Evolutionary conservation across 1,140 invertebrate species (phyloP).

Genomic region (Artemia franciscana): DNA sequence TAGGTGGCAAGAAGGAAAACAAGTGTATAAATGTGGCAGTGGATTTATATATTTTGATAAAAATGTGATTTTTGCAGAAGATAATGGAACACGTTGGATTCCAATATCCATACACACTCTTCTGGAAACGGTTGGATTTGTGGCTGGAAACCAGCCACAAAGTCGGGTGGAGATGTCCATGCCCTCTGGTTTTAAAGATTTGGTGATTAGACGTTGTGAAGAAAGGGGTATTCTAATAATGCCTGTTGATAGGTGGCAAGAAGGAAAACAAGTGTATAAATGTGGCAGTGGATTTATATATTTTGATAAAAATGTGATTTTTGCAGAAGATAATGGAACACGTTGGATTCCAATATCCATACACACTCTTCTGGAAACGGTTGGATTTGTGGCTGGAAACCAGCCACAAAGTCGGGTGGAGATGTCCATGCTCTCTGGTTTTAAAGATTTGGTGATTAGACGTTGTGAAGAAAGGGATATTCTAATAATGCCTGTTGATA

Average conservation of each 20-base stretch:
- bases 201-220: constrained; percentile 64
- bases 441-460: constrained; percentile 68
- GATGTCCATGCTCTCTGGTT: constrained; percentile 42
- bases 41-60: constrained; percentile 53
- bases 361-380: background rate
- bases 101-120: too few relatives aligned
- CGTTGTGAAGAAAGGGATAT: constrained; percentile 68
- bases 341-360: constrained; percentile 13
- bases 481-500: constrained; percentile 62
- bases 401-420: constrained; percentile 27
- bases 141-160: too few relatives aligned
- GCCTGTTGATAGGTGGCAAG: constrained; percentile 50
- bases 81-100: constrained; percentile 35
- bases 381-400: constrained; percentile 9
- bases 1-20: constrained; percentile 49
- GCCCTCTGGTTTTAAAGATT: constrained; percentile 64
- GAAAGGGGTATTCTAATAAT: constrained; percentile 70
- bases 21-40: constrained; percentile 57
- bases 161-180: too few relatives aligned
- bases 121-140: too few relatives aligned
- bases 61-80: constrained; percentile 31
- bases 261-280: constrained; percentile 62
- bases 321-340: constrained; percentile 21
- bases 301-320: constrained; percentile 63
- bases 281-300: constrained; percentile 67